Percentiles rank a stretch among this genome's conserved stretches.
These are phyloP conservation scores for Catharus ustulatus DNA, from an alignment of 2,797 vertebrate species.

Conservation along the genomic window DNA sequence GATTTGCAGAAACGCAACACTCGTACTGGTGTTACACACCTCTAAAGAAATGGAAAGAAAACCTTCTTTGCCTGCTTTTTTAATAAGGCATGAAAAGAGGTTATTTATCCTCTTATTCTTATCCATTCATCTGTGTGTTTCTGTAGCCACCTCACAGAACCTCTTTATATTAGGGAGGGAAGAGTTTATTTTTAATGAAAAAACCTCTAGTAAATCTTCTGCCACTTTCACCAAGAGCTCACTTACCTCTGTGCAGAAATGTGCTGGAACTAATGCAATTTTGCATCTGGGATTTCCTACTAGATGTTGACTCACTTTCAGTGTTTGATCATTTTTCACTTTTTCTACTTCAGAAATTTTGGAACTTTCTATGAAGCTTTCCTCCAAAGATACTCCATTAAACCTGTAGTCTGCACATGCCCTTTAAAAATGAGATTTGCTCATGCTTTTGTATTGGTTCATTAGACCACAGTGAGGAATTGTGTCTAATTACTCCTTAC, in stretches of 20 bases:
- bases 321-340: not conserved
- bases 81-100: not conserved
- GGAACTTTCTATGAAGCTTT: not conserved
- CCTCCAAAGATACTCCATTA: not conserved
- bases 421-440: not conserved
- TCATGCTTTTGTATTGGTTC: not conserved
- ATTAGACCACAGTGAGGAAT: not conserved
- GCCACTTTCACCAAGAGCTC: not conserved
- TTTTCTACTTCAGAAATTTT: not conserved
- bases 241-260: not conserved
- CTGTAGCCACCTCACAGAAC: not conserved
- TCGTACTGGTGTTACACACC: accelerated
- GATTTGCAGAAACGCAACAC: not conserved
- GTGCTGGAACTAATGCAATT: slow-evolving; percentile 15
- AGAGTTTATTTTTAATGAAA: not conserved
- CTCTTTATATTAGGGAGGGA: not conserved
- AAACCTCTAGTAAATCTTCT: not conserved
- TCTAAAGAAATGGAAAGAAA: not conserved
- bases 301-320: not conserved
- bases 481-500: not conserved
- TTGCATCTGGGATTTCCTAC: slow-evolving; percentile 4
- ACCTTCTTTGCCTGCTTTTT: not conserved
- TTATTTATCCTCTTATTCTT: not conserved
- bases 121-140: not conserved
- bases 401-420: not conserved